Percentiles rank a stretch among this genome's conserved stretches.
Conservation (phyloP, 2,797 vertebrate genomes). For the Manis pentadactyla region DNA sequence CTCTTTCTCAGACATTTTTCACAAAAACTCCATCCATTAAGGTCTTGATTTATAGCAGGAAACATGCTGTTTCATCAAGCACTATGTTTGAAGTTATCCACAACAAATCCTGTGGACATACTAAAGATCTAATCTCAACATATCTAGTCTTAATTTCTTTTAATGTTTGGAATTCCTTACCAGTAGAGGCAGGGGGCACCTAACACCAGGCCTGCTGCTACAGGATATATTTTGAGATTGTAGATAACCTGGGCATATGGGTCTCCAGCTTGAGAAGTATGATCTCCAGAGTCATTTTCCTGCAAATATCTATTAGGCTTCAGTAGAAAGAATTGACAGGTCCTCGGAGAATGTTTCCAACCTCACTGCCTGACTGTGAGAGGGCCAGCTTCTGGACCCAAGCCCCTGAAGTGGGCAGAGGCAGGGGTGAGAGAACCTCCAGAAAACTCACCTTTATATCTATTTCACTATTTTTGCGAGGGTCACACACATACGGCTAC, state of each 20-base stretch:
- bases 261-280: neutral
- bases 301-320: neutral
- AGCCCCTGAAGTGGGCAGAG: neutral
- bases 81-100: neutral
- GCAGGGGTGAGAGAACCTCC: neutral
- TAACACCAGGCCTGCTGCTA: neutral
- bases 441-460: neutral
- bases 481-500: fast-evolving
- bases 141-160: neutral
- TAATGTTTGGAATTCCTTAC: neutral
- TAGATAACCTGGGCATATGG: neutral
- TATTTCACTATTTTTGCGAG: neutral
- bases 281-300: neutral
- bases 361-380: neutral
- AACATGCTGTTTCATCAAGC: neutral
- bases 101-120: neutral
- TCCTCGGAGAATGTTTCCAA: neutral
- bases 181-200: fast-evolving
- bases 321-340: neutral
- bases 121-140: neutral
- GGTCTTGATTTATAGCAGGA: neutral
- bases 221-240: neutral
- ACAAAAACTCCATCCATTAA: neutral
- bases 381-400: neutral
- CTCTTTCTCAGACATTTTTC: neutral